Percentiles rank a stretch among this genome's conserved stretches.
These are phyloP conservation scores for Tethya wilhelma DNA, from an alignment of 37 sponge, comb jelly and placozoan species.

Conservation along the genomic window DNA sequence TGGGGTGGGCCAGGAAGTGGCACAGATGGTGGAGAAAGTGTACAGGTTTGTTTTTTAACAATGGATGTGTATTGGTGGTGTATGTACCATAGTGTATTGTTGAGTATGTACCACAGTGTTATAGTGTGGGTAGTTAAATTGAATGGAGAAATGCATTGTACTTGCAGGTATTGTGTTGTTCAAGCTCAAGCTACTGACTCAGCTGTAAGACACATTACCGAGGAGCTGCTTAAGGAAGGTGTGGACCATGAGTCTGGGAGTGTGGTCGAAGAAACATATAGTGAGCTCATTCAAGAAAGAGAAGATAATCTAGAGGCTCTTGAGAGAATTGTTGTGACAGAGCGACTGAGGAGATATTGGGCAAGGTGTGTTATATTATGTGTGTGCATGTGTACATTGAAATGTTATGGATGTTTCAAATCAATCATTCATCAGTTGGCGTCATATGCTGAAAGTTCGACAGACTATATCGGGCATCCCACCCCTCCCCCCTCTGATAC, in stretches of 20 bases:
- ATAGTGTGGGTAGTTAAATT: not conserved
- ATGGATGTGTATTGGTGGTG: not conserved
- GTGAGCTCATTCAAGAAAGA: slow-evolving; percentile 9
- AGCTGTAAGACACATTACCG: not conserved
- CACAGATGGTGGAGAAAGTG: not conserved
- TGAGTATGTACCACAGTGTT: not conserved
- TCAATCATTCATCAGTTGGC: slow-evolving; percentile 8
- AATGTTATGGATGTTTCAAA: too few relatives aligned
- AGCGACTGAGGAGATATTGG: slow-evolving; percentile 34
- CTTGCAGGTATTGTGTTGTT: not conserved
- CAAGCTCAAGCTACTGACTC: not conserved
- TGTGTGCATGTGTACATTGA: not conserved
- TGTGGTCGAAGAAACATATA: not conserved
- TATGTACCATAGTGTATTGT: too few relatives aligned
- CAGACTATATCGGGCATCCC: slow-evolving; percentile 30
- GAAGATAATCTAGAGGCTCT: slow-evolving; percentile 27
- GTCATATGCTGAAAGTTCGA: slow-evolving; percentile 3
- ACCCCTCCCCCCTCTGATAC: slow-evolving; percentile 37
- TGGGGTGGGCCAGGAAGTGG: not conserved
- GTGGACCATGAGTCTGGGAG: slow-evolving; percentile 5
- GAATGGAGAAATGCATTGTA: too few relatives aligned
- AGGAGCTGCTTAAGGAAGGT: slow-evolving; percentile 5
- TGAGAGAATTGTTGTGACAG: not conserved
- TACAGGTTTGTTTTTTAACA: not conserved
- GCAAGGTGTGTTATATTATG: slow-evolving; percentile 16